Evolutionary conservation across 2,888 invertebrate species (phyloP).

Genomic region (Syrphus vitripennis): DNA sequence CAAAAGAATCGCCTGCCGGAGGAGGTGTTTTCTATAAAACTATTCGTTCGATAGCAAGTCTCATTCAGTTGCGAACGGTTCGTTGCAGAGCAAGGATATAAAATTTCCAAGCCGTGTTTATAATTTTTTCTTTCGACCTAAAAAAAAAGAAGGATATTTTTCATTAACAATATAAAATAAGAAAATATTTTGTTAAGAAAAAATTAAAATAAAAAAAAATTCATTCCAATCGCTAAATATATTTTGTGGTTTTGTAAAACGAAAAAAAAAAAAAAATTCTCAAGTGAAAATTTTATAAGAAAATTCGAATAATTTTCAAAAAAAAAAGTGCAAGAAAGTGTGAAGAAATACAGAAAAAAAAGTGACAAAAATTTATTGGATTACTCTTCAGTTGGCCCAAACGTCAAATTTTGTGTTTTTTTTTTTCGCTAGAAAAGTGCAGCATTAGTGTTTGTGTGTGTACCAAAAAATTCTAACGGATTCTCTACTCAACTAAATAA

Average conservation of each 20-base stretch:
- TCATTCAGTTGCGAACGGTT: conserved; percentile 81
- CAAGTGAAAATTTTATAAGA: conserved; percentile 26
- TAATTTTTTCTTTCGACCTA: conserved; percentile 16
- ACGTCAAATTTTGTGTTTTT: conserved; percentile 46
- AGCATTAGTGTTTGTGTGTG: not conserved
- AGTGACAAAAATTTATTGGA: conserved; percentile 61
- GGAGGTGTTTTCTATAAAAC: conserved; percentile 80
- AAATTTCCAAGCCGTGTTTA: conserved; percentile 23
- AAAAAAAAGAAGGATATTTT: conserved; percentile 47
- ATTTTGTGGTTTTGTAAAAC: conserved; percentile 44
- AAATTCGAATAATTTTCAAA: conserved; percentile 34
- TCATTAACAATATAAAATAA: not conserved
- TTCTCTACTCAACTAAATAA: not conserved
- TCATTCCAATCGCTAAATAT: conserved; percentile 43
- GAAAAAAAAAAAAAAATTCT: conserved; percentile 25
- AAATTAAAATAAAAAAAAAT: conserved; percentile 8
- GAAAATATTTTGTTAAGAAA: not conserved
- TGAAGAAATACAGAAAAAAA: not conserved
- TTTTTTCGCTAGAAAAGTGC: not conserved
- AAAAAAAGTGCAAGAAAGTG: conserved; percentile 37
- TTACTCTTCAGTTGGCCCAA: conserved; percentile 41
- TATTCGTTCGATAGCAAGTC: conserved; percentile 79
- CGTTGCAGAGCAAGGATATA: conserved; percentile 75
- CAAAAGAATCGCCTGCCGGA: conserved; percentile 73
- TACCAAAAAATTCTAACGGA: not conserved